These are phyloP conservation scores for Camponotus floridanus DNA, from an alignment of 1,140 invertebrate species.

Conservation along the genomic window DNA sequence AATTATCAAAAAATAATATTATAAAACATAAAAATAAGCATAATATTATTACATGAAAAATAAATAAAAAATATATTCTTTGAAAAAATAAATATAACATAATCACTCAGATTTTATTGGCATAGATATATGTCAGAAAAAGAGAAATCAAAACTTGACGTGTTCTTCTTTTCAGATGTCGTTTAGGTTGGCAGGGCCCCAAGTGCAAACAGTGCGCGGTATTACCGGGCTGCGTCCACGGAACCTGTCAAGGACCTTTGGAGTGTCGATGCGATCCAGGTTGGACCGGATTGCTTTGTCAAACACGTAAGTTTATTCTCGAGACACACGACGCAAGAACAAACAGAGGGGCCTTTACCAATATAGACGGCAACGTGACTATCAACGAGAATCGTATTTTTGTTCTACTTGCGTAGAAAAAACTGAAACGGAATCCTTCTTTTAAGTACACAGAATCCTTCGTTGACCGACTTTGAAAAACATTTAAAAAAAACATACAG, in stretches of 20 bases:
- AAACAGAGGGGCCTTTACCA: constrained; percentile 17
- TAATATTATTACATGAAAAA: neutral
- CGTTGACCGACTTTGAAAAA: constrained; percentile 8
- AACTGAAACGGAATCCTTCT: neutral
- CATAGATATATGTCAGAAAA: neutral
- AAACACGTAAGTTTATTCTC: constrained; percentile 90
- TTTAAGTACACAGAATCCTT: neutral
- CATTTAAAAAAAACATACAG: constrained; percentile 32
- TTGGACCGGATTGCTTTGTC: constrained; percentile 95
- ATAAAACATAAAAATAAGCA: constrained; percentile 6
- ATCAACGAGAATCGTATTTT: constrained; percentile 27
- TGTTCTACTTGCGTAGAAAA: neutral
- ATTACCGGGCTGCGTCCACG: constrained; percentile 92
- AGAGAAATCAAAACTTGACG: neutral
- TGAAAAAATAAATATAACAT: neutral
- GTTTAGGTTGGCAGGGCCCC: constrained; percentile 93
- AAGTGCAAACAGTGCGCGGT: constrained; percentile 93
- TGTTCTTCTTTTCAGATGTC: constrained; percentile 87
- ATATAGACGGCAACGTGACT: constrained; percentile 43
- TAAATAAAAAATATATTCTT: neutral
- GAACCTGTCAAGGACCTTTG: constrained; percentile 93
- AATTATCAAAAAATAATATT: neutral
- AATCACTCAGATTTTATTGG: neutral
- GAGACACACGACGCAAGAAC: neutral
- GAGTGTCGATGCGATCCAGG: constrained; percentile 95